Evolutionary conservation across 2,888 invertebrate species (phyloP).

Genomic region (Hypercompe scribonia): DNA sequence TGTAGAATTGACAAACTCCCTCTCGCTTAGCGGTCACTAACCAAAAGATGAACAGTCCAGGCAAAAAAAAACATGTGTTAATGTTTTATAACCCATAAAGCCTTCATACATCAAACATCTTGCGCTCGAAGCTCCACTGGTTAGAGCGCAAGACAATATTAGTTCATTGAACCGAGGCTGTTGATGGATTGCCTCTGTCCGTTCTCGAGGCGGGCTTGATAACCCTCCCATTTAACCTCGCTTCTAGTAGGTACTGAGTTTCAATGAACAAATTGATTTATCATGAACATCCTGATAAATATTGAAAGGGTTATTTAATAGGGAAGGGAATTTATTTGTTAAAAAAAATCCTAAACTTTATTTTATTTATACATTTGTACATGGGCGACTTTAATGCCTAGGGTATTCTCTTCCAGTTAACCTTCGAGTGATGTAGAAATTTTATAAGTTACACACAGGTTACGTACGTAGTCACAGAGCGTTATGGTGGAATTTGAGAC

Average conservation of each 20-base stretch:
- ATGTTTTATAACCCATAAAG: background rate
- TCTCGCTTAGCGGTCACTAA: background rate
- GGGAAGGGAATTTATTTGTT: no score
- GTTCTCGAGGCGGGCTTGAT: constrained; percentile 32
- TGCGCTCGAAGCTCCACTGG: no score
- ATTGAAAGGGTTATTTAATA: background rate
- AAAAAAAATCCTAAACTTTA: no score
- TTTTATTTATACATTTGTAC: no score
- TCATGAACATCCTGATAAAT: background rate
- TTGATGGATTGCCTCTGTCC: constrained; percentile 44
- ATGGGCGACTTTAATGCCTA: no score
- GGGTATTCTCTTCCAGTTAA: no score
- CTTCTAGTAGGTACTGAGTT: constrained; percentile 3
- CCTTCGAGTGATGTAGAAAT: no score
- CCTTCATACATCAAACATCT: constrained; percentile 30
- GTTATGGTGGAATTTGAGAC: no score
- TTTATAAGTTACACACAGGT: no score
- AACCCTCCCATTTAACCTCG: constrained; percentile 29
- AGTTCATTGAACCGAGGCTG: constrained; percentile 58
- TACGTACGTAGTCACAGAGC: no score
- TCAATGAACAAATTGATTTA: constrained; percentile 8
- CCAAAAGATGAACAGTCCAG: background rate
- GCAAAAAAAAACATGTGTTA: background rate
- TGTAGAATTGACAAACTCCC: no score
- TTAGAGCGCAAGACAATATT: constrained; percentile 45